These are phyloP conservation scores for Vesta saturnalis DNA, from an alignment of 2,888 invertebrate species.

Conservation along the genomic window DNA sequence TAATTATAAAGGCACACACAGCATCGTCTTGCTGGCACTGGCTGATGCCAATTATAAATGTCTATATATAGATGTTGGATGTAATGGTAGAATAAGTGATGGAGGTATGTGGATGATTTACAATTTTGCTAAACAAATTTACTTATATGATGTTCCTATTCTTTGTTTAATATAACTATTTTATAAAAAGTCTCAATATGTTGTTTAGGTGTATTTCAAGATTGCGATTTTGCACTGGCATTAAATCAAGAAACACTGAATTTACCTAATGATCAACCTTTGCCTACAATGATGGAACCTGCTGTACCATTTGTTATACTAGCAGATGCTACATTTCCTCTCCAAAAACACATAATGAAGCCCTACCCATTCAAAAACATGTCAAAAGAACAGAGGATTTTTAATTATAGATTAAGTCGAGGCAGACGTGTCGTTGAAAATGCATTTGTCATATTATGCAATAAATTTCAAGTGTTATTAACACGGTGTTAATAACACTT, in stretches of 20 bases:
- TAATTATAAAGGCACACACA: too few species aligned
- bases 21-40: not conserved
- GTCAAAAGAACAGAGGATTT: slow-evolving; percentile 1
- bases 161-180: too few species aligned
- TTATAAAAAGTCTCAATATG: not conserved
- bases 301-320: not conserved
- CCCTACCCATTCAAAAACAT: not conserved
- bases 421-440: not conserved
- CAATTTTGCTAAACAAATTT: too few species aligned
- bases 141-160: too few species aligned
- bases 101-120: not conserved
- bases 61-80: not conserved
- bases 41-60: slow-evolving; percentile 7
- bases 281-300: not conserved
- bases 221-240: not conserved
- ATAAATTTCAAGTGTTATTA: not conserved
- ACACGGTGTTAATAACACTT: not conserved
- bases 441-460: not conserved
- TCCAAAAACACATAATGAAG: slow-evolving; percentile 3
- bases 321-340: slow-evolving; percentile 1
- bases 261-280: not conserved
- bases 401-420: slow-evolving; percentile 4
- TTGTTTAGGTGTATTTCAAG: not conserved
- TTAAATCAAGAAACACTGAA: not conserved
- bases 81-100: not conserved